Conservation (phyloP, 2,888 invertebrate genomes). For the Leptopilina drosophilae region DNA sequence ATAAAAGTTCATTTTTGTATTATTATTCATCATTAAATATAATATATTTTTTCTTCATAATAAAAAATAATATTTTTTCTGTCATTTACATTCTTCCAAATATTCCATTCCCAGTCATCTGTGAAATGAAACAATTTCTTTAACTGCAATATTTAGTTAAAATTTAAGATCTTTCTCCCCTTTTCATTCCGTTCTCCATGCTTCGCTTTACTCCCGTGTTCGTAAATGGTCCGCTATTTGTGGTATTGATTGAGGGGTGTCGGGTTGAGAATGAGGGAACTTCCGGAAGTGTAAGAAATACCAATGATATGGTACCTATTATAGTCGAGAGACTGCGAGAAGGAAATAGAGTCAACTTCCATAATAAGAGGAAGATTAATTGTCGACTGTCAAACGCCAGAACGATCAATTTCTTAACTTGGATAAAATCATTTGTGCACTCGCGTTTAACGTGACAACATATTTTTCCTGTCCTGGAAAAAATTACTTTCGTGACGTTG, state of each 20-base stretch:
- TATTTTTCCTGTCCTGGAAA: neutral
- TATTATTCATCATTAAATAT: too few relatives aligned
- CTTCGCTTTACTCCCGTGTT: neutral
- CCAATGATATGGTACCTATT: neutral
- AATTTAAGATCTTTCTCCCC: neutral
- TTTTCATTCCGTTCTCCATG: too few relatives aligned
- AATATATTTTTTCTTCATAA: neutral
- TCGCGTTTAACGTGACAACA: neutral
- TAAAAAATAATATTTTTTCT: neutral
- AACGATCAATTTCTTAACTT: neutral
- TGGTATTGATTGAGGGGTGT: neutral
- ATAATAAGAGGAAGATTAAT: slow-evolving; percentile 43
- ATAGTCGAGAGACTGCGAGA: neutral
- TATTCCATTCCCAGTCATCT: neutral
- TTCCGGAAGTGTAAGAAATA: neutral
- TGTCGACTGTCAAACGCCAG: slow-evolving; percentile 11
- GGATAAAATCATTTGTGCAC: neutral
- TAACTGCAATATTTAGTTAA: neutral
- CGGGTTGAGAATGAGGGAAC: neutral
- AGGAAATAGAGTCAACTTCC: slow-evolving; percentile 25
- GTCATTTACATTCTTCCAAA: neutral
- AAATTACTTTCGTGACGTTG: neutral
- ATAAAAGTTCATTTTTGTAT: too few relatives aligned
- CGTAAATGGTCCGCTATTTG: neutral
- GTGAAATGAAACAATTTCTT: neutral